Base-by-base conservation (phyloP, 2,888 invertebrate genomes). In the Syritta pipiens region DNA sequence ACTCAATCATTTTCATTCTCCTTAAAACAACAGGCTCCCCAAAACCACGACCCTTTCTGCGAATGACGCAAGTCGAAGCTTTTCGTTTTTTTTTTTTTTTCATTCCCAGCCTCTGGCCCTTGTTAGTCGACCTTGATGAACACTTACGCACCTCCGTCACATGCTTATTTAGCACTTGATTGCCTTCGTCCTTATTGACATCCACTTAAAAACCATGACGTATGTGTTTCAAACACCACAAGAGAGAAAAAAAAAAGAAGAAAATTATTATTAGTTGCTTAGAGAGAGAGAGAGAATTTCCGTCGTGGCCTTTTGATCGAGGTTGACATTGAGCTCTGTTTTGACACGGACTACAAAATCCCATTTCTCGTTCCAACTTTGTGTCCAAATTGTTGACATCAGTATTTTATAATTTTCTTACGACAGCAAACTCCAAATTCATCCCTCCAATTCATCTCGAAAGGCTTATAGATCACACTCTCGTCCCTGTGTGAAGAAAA, bases 401-500 rank as follows among this genome's bases (percentile, higher is more conserved):
- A 42, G 48, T 57, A 32, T 24, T 32, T 46, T 62, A 48, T 40
- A 42, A 55, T 75, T 75, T n/a, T 74, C 32, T 12, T 30, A 9
- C 51, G 17, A 19, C n/a, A n/a, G 6, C 22, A 4, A 17, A 10
- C 19, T 12, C 22, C 42, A n/a, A n/a, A n/a, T 28, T 62, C 40
- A 19, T 49, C 46, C 55, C 35, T 3, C 42, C 30, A 32, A 53
- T 67, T 53, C 32, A 48, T 26, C 30, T 30, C 9, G 20, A 48
- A 46, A 19, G 40, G 28, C 44, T 60, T 51, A 67, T 24, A 46
- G 24, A n/a, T 46, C 35, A 24, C 12, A 37, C 37, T 35, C 32
- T 32, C 22, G 14, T 2, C 4, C 28, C 10, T 60, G 19, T 20
- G 32, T 42, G 49, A 46, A 42, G 17, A 57, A 62, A 69, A 76